These are phyloP conservation scores for Holacanthus passer DNA, from an alignment of 2,113 vertebrate species.

Conservation along the genomic window DNA sequence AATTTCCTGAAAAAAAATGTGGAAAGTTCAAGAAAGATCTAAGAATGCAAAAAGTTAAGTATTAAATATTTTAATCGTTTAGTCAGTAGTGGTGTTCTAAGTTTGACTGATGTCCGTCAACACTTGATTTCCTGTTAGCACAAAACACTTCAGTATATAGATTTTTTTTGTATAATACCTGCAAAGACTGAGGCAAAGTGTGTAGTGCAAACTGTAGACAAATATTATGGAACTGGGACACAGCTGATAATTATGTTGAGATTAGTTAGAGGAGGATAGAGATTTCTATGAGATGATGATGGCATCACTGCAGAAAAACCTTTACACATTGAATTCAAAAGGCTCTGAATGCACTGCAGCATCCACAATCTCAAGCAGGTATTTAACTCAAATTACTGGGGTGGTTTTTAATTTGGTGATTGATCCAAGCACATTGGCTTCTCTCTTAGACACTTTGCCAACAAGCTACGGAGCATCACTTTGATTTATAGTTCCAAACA, in stretches of 20 bases:
- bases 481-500: slow-evolving; percentile 45
- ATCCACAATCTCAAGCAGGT: not conserved
- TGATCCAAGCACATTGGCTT: slow-evolving; percentile 1
- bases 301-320: not conserved
- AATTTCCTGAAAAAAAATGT: not conserved
- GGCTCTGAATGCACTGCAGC: not conserved
- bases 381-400: slow-evolving; percentile 1
- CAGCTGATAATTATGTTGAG: slow-evolving; percentile 2
- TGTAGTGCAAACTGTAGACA: not conserved
- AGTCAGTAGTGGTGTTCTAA: not conserved
- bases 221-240: slow-evolving; percentile 33
- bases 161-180: not conserved
- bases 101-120: not conserved
- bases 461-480: slow-evolving; percentile 11
- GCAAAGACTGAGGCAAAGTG: not conserved
- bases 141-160: not conserved
- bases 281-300: not conserved
- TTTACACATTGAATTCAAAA: not conserved
- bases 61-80: not conserved
- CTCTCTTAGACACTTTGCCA: slow-evolving; percentile 5
- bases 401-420: not conserved
- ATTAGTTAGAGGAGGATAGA: not conserved
- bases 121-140: not conserved
- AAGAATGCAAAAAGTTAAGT: not conserved
- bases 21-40: not conserved